These are phyloP conservation scores for Crotalus viridis DNA, from an alignment of 2,113 vertebrate species.

Conservation along the genomic window DNA sequence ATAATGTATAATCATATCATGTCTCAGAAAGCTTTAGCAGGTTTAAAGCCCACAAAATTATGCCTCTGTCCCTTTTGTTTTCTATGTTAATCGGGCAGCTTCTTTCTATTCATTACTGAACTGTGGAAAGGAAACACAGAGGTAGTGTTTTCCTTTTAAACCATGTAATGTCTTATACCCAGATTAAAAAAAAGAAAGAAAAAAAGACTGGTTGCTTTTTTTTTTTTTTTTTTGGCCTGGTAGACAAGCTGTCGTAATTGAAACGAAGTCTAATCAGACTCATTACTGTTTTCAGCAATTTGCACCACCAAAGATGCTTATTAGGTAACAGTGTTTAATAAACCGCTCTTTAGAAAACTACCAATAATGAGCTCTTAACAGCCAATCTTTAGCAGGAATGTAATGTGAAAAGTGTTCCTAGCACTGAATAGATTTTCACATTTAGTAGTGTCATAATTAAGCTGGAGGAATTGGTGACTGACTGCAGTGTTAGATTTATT, in stretches of 20 bases:
- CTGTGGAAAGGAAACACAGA: conserved; percentile 87
- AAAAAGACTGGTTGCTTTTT: neutral
- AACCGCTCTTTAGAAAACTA: conserved; percentile 97
- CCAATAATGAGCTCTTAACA: conserved; percentile 99
- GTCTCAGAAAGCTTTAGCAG: conserved; percentile 66
- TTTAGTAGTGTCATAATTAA: conserved; percentile 99
- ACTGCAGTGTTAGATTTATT: conserved; percentile 75
- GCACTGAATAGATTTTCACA: conserved; percentile 87
- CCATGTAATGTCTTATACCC: conserved; percentile 66
- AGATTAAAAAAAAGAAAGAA: conserved; percentile 69
- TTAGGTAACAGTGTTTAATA: conserved; percentile 99
- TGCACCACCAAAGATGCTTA: conserved; percentile 98
- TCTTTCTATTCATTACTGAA: conserved; percentile 94
- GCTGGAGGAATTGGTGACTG: conserved; percentile 81
- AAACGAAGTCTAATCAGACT: conserved; percentile 99
- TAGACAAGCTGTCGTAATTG: conserved; percentile 93
- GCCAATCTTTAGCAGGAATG: conserved; percentile 93
- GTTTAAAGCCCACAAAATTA: conserved; percentile 91
- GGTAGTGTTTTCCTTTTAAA: conserved; percentile 79
- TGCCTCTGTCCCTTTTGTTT: conserved; percentile 87
- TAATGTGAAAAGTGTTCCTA: conserved; percentile 90
- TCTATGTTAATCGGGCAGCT: conserved; percentile 87
- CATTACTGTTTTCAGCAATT: conserved; percentile 99
- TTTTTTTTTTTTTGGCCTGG: conserved; percentile 64
- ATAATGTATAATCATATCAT: neutral